Percentiles rank a stretch among this genome's conserved stretches.
Evolutionary conservation across 1,140 invertebrate genomes (phyloP).

Genomic region (Callitettix versicolor): DNA sequence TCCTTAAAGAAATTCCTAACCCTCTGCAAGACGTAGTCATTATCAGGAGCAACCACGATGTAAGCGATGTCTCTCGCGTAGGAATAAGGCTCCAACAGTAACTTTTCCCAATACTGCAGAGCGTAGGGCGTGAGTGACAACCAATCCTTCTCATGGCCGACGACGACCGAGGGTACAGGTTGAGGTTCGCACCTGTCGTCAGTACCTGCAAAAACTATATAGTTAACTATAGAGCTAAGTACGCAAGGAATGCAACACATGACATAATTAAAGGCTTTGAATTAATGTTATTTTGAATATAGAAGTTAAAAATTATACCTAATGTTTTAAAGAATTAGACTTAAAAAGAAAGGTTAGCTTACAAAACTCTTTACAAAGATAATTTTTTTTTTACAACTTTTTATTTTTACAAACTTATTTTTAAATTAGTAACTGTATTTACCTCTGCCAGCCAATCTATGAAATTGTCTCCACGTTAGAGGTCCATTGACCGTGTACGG

Average conservation of each 20-base stretch:
- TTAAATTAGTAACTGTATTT: no score
- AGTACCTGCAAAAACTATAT: constrained; percentile 47
- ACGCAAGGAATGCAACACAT: no score
- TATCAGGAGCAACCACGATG: constrained; percentile 87
- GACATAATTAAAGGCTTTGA: no score
- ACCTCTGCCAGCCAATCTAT: constrained; percentile 84
- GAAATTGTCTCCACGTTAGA: constrained; percentile 94
- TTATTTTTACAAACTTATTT: no score
- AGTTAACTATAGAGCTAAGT: no score
- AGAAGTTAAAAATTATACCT: no score
- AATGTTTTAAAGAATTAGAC: no score
- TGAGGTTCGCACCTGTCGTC: constrained; percentile 93
- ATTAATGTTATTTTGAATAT: no score
- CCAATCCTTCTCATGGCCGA: constrained; percentile 93
- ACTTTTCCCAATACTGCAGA: constrained; percentile 88
- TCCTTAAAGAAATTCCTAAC: constrained; percentile 85
- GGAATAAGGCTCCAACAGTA: constrained; percentile 87
- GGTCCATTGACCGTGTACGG: constrained; percentile 77
- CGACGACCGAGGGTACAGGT: constrained; percentile 85
- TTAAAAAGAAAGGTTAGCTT: no score
- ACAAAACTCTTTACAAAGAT: no score
- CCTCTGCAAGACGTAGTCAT: constrained; percentile 66
- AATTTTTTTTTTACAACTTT: no score
- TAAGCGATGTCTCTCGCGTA: constrained; percentile 88
- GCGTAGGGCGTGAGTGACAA: constrained; percentile 84